Percentiles rank a stretch among this genome's conserved stretches.
Evolutionary conservation across 2,888 invertebrate species (phyloP).

Genomic region (Leptinotarsa rubiginosa): DNA sequence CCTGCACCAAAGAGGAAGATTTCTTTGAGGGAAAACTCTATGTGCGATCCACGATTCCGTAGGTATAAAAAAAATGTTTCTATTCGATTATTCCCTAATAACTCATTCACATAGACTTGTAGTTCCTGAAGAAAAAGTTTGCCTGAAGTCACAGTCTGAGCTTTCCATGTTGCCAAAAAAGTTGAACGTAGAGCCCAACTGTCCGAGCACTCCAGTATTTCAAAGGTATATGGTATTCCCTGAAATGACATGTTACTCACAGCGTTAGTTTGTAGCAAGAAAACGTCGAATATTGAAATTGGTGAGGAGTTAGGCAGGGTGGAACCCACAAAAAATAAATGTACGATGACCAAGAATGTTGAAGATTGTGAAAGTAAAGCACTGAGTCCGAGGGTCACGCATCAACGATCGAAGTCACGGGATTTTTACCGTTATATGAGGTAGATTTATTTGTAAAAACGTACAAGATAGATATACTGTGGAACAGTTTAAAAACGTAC

Average conservation of each 20-base stretch:
- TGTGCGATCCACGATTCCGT: slow-evolving; percentile 37
- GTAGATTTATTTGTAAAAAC: background rate
- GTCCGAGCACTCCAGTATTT: slow-evolving; percentile 37
- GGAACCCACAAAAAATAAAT: slow-evolving; percentile 40
- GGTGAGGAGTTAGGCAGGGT: slow-evolving; percentile 12
- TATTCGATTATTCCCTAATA: background rate
- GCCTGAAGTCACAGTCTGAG: slow-evolving; percentile 34
- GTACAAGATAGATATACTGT: background rate
- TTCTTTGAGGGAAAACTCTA: slow-evolving; percentile 25
- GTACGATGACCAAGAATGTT: slow-evolving; percentile 39
- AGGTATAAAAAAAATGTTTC: slow-evolving; percentile 31
- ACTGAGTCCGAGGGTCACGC: slow-evolving; percentile 14
- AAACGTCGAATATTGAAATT: slow-evolving; percentile 16
- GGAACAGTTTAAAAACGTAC: background rate
- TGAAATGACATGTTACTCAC: background rate
- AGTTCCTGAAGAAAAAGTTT: slow-evolving; percentile 26
- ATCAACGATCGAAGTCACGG: slow-evolving; percentile 22
- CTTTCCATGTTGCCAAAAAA: slow-evolving; percentile 21
- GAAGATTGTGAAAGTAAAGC: slow-evolving; percentile 12
- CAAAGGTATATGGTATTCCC: slow-evolving; percentile 29
- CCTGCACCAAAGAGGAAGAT: slow-evolving; percentile 10
- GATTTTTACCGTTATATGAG: slow-evolving; percentile 10
- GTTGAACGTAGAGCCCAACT: slow-evolving; percentile 14
- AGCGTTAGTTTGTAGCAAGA: slow-evolving; percentile 30
- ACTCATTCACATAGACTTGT: slow-evolving; percentile 25